Base-by-base conservation (phyloP, 2,888 invertebrate genomes). In the Idaea biselata region DNA sequence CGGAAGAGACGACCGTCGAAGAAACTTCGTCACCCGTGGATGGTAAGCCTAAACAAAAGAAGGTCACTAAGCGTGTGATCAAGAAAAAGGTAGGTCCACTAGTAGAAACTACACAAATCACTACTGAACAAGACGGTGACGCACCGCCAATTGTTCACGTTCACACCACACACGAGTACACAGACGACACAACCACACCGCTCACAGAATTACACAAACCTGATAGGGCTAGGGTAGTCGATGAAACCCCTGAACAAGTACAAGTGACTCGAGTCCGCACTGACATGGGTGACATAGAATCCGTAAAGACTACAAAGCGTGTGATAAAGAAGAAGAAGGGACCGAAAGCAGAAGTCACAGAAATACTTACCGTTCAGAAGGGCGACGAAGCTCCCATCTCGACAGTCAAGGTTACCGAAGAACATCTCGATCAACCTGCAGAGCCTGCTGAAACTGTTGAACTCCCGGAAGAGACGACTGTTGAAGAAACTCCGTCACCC, bases 321-420 rank as follows among this genome's bases (percentile, higher is more conserved):
- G n/a, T n/a, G n/a, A 76, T 80, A n/a, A 80, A 79, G 60, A 77
- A 75, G 62, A 75, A 72, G 17, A 64, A 69, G 58, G 73, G 77
- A 66, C 59, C 74, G 33, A 65, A 72, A 72, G 65, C 80, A 66
- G 64, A 73, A 75, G 75, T 65, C 1, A 69, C 67, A 18, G 58
- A 62, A 60, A 70, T 69, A n/a, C 66, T 69, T 11, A 80, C 91
- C 25, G 79, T 86, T 25, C 80, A 89, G 64, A 83, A 86, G 63
- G 85, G 87, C 8, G 84, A 82, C 53, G 81, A 86, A 58, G 72
- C 70, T 1, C 83, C 86, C 0, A 71, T 82, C 1, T 84, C 82
- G 0, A 84, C 81, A 0, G 78, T 87, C 0, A 61, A 68, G 0
- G 70, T 73, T 73, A 83, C 62, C 73, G 89, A 76, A 75, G 83